Evolutionary conservation across 2,113 vertebrate species (phyloP), one percentile per base, ranked within the genome.

Genomic region (Pelusios castaneus): DNA sequence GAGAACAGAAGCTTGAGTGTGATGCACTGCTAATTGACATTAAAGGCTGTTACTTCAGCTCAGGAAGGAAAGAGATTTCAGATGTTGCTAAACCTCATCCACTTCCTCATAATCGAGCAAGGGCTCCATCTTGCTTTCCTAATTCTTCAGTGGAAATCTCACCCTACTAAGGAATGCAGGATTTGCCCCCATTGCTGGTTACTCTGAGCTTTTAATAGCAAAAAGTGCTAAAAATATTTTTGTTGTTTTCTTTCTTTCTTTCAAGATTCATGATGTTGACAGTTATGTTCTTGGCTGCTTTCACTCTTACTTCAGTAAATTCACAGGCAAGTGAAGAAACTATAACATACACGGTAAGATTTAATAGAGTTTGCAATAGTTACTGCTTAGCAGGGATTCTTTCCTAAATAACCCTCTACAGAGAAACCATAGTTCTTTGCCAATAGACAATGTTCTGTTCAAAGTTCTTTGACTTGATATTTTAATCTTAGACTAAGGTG

Each of bases 281-380:
- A 96, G 97, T 96, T 97, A 97, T 98, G 97, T 97, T 98, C 99
- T 97, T 99, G 97, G 97, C 98, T 97, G 98, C 98, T 95, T 98
- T 99, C 96, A 89, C 99, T 96, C 97, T 99, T 91, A 97, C 97
- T 89, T 96, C 98, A 80, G 98, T 98, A 88, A 95, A 98, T 79
- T 98, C 99, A 79, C 99, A 99, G 97, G 99, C 99, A 94, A 95
- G 97, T 0, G 99, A 99, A 91, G 99, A 99, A 97, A 99, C 99
- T 86, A 97, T 99, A 97, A 99, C 98, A 2, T 99, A 99, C 97
- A 99, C 99, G 97, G 99, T 99, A 98, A 99, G 99, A 96, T 92
- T 81, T 93, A 91, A 96, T 76, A 91, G 95, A 94, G 95, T 94
- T 77, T 14, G 84, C 92, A 95, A 78, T 95, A 93, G 95, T 81